These are phyloP conservation scores for Ptilodon capucinus DNA, from an alignment of 2,888 invertebrate species.

Conservation along the genomic window DNA sequence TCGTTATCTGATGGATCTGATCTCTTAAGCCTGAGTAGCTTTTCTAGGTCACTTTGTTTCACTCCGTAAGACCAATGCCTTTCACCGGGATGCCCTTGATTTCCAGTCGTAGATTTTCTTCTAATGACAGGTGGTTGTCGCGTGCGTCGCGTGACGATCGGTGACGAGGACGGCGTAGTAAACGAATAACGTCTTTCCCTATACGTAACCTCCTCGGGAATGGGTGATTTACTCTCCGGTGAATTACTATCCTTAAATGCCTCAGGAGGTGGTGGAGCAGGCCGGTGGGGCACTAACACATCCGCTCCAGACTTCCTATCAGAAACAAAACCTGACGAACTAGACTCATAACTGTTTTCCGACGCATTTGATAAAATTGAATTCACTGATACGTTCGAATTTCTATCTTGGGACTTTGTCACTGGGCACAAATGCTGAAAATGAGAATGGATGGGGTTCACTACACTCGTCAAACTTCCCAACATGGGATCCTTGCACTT, in stretches of 20 bases:
- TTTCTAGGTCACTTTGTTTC: slow-evolving; percentile 73
- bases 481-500: slow-evolving; percentile 57
- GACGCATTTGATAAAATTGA: slow-evolving; percentile 75
- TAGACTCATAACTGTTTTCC: slow-evolving; percentile 73
- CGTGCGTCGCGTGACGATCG: slow-evolving; percentile 59
- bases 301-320: slow-evolving; percentile 65
- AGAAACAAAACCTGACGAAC: slow-evolving; percentile 76
- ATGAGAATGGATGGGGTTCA: slow-evolving; percentile 67
- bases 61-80: slow-evolving; percentile 78
- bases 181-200: slow-evolving; percentile 63
- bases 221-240: slow-evolving; percentile 54
- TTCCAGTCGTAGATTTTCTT: slow-evolving; percentile 63
- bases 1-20: slow-evolving; percentile 71
- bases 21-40: slow-evolving; percentile 66
- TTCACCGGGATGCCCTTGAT: slow-evolving; percentile 58
- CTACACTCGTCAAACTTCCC: slow-evolving; percentile 69
- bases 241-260: slow-evolving; percentile 61
- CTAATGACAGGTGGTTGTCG: slow-evolving; percentile 74
- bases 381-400: slow-evolving; percentile 77
- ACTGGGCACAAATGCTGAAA: slow-evolving; percentile 67
- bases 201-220: slow-evolving; percentile 39
- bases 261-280: slow-evolving; percentile 75
- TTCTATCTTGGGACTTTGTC: slow-evolving; percentile 65
- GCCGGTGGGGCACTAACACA: slow-evolving; percentile 61
- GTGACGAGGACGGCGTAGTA: slow-evolving; percentile 65